phyloP scores from a whole-genome alignment of 2,888 invertebrate species.

The Tuta absoluta region DNA sequence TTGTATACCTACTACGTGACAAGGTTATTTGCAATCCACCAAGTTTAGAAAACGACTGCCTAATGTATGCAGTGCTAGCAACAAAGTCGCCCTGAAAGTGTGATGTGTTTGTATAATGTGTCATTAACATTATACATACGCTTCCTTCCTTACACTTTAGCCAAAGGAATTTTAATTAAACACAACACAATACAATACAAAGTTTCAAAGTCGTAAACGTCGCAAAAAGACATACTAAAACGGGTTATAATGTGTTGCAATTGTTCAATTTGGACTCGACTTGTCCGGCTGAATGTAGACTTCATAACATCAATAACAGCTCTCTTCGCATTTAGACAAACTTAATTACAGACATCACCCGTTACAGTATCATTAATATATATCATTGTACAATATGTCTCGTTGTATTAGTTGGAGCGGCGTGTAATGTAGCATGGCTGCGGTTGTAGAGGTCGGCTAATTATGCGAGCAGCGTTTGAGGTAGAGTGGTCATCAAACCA shows the following conservation, averaged over 20 bases:
- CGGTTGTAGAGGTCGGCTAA: not conserved
- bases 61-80: conserved; percentile 9
- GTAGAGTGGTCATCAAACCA: conserved; percentile 5
- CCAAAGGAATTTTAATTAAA: not conserved
- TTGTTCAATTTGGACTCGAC: not conserved
- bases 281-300: not conserved
- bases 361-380: not conserved
- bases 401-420: not conserved
- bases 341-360: conserved; percentile 1
- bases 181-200: too few relatives aligned
- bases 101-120: not conserved
- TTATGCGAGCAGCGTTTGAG: not conserved
- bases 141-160: not conserved
- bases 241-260: not conserved
- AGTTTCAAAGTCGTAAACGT: not conserved
- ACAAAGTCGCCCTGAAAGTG: conserved; percentile 8
- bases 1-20: not conserved
- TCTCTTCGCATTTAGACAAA: not conserved
- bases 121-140: not conserved
- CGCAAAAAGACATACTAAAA: not conserved
- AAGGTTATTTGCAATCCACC: conserved; percentile 7
- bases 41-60: not conserved
- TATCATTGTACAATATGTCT: not conserved
- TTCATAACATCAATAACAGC: not conserved
- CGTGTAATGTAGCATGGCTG: not conserved